Percentiles rank a stretch among this genome's conserved stretches.
Evolutionary conservation across 2,797 vertebrate species (phyloP).

Genomic region (Paedocypris micromegethes): DNA sequence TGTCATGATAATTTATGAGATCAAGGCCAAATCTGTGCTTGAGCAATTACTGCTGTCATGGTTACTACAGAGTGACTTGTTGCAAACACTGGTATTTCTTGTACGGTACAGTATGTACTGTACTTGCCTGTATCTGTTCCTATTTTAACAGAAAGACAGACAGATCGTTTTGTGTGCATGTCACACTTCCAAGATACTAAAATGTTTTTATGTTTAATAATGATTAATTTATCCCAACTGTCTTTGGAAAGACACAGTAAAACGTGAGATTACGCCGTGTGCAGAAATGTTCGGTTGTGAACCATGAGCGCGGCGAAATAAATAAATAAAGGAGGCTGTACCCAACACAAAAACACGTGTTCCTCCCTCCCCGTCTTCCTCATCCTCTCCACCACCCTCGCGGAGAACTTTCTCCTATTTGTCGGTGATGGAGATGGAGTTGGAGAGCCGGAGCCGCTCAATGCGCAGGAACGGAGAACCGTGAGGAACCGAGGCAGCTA

Average conservation of each 20-base stretch:
- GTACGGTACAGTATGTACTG: no score
- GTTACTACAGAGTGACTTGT: background rate
- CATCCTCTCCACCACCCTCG: conserved; percentile 20
- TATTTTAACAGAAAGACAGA: no score
- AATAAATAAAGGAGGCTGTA: background rate
- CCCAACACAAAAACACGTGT: conserved; percentile 31
- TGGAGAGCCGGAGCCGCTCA: conserved; percentile 58
- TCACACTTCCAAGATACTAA: no score
- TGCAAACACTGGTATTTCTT: no score
- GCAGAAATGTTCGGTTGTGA: conserved; percentile 1
- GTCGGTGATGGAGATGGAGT: conserved; percentile 64
- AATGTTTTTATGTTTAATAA: no score
- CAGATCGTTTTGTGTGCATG: no score
- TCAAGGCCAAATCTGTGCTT: background rate
- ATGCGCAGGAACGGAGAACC: conserved; percentile 66
- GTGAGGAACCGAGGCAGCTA: conserved; percentile 33
- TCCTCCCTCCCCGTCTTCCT: conserved; percentile 4
- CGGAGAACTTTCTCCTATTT: conserved; percentile 52
- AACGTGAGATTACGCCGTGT: conserved; percentile 4
- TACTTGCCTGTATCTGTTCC: no score
- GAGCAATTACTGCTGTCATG: conserved; percentile 8
- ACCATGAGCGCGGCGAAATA: conserved; percentile 11
- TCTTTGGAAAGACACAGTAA: no score
- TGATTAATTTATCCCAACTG: no score
- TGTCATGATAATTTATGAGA: no score